Percentiles rank a stretch among this genome's conserved stretches.
phyloP scores from a whole-genome alignment of 2,113 vertebrate genomes.

The Aegotheles bennettii region DNA sequence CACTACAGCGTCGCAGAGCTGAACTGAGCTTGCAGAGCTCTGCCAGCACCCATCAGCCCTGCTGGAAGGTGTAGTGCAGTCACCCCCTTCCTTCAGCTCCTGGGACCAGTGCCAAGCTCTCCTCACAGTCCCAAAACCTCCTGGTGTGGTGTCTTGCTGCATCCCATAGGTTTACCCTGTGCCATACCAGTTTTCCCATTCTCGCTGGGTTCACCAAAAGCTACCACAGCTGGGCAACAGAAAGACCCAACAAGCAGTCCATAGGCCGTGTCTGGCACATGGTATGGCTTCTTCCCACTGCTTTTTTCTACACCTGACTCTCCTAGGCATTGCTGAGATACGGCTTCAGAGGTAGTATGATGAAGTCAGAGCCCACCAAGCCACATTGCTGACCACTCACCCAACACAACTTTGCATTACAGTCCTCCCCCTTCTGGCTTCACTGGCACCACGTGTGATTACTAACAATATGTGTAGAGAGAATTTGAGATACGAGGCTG shows the following conservation, averaged over 20 bases:
- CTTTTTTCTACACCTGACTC: not conserved
- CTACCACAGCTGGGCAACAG: not conserved
- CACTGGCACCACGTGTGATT: not conserved
- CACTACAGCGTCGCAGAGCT: not conserved
- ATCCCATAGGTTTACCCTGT: not conserved
- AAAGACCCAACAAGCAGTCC: not conserved
- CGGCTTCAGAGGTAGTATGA: not conserved
- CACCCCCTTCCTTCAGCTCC: not conserved
- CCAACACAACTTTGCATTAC: not conserved
- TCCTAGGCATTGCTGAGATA: not conserved
- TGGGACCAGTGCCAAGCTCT: not conserved
- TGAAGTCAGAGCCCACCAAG: not conserved
- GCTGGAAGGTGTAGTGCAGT: fast-evolving
- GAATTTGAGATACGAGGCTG: not conserved
- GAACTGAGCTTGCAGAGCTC: not conserved
- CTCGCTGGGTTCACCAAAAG: not conserved
- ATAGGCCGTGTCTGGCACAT: not conserved
- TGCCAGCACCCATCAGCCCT: fast-evolving
- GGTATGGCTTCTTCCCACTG: not conserved
- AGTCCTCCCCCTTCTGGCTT: not conserved
- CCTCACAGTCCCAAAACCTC: not conserved
- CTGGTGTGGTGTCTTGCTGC: fast-evolving
- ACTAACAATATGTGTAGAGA: fast-evolving
- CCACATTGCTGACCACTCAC: too few relatives aligned
- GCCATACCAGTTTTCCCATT: not conserved